Evolutionary conservation across 2,888 invertebrate species (phyloP).

Genomic region (Tipula unca): DNA sequence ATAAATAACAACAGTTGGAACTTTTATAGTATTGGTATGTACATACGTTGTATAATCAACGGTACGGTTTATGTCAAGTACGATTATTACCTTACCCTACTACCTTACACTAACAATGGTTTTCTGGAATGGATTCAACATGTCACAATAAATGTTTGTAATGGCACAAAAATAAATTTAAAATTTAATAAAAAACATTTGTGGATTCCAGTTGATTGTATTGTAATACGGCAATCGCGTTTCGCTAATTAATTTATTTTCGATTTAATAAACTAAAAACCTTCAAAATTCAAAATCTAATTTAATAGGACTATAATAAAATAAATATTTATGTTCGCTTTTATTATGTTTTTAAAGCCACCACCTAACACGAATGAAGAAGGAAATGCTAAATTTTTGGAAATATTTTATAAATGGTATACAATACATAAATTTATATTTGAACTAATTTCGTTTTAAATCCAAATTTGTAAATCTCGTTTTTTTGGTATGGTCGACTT

Average conservation of each 20-base stretch:
- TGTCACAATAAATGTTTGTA: too few species aligned
- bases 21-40: background rate
- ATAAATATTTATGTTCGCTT: background rate
- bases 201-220: too few species aligned
- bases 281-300: background rate
- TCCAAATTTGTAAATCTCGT: background rate
- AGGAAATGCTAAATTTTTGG: background rate
- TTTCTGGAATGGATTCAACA: too few species aligned
- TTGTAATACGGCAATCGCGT: background rate
- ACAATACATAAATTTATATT: background rate
- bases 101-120: too few species aligned
- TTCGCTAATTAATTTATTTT: background rate
- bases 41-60: too few species aligned
- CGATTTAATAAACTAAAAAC: background rate
- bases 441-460: background rate
- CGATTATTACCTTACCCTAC: background rate
- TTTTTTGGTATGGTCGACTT: background rate
- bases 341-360: background rate
- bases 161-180: background rate
- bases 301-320: background rate
- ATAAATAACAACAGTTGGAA: background rate
- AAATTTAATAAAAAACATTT: too few species aligned
- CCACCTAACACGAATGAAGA: background rate
- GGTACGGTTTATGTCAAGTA: background rate
- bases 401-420: background rate